A percentile compares a stretch with the other conserved stretches of the same genome.
Conservation (phyloP, 2,888 invertebrate genomes). For the Sinohyriopsis cumingii region DNA sequence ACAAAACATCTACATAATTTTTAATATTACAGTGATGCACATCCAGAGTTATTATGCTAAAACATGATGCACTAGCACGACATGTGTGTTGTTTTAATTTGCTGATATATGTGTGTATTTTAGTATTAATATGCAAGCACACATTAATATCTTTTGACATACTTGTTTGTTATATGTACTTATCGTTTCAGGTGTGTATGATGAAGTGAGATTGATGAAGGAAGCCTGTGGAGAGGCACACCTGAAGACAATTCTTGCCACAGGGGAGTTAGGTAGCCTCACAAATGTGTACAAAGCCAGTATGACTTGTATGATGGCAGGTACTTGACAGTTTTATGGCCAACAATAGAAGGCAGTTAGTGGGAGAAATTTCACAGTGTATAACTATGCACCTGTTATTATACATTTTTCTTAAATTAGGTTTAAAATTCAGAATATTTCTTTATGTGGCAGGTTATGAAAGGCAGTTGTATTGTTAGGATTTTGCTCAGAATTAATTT, state of each 20-base stretch:
- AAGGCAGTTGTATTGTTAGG: not conserved
- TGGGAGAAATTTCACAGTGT: too few relatives aligned
- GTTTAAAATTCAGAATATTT: not conserved
- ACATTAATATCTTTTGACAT: not conserved
- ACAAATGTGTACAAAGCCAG: constrained; percentile 86
- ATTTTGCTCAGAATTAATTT: not conserved
- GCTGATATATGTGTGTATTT: not conserved
- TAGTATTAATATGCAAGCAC: not conserved
- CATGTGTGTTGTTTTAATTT: too few relatives aligned
- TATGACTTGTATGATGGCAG: constrained; percentile 90
- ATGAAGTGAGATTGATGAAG: constrained; percentile 88
- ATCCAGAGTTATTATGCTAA: too few relatives aligned
- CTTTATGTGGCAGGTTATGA: not conserved
- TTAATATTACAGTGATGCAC: too few relatives aligned
- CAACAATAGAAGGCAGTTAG: too few relatives aligned
- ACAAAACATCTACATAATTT: too few relatives aligned
- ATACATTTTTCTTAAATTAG: not conserved
- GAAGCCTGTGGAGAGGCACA: constrained; percentile 83
- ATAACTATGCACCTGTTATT: not conserved
- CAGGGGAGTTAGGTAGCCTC: constrained; percentile 90
- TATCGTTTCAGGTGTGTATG: constrained; percentile 76
- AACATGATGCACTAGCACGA: too few relatives aligned
- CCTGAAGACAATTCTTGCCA: constrained; percentile 94
- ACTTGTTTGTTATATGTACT: not conserved
- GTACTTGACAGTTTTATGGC: constrained; percentile 41